These are phyloP conservation scores for Tenodera sinensis DNA, from an alignment of 2,888 invertebrate species.

Conservation along the genomic window DNA sequence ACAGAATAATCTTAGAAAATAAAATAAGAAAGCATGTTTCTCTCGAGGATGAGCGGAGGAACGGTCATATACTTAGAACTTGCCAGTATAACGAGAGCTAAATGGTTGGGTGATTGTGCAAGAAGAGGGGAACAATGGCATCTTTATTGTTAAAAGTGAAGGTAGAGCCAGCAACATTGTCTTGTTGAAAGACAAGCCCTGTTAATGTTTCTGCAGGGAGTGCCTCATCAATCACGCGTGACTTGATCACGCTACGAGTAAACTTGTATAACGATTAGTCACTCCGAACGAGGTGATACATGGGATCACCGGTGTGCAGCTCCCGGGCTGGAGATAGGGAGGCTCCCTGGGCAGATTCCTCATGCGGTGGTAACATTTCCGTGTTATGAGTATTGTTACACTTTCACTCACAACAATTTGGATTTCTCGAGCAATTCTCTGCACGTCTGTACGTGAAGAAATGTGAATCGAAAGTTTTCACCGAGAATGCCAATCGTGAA, in stretches of 20 bases:
- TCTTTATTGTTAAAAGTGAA: neutral
- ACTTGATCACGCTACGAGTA: neutral
- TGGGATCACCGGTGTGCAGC: neutral
- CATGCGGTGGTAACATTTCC: neutral
- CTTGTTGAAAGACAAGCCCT: neutral
- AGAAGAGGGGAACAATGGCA: neutral
- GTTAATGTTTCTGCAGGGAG: neutral
- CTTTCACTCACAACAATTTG: neutral
- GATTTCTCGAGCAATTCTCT: neutral
- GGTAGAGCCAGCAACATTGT: neutral
- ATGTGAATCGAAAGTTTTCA: neutral
- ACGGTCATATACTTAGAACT: no score
- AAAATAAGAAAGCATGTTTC: no score
- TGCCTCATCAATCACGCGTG: neutral
- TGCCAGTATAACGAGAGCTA: no score
- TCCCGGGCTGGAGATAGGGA: no score
- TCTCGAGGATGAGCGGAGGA: no score
- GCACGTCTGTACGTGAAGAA: neutral
- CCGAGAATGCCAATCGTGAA: neutral
- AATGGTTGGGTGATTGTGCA: neutral
- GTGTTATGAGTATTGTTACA: neutral
- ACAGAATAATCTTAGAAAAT: no score
- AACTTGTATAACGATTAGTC: neutral
- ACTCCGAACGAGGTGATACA: neutral
- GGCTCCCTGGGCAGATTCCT: neutral